Conservation (phyloP, 2,888 invertebrate genomes). For the Platycheirus rosarum region DNA sequence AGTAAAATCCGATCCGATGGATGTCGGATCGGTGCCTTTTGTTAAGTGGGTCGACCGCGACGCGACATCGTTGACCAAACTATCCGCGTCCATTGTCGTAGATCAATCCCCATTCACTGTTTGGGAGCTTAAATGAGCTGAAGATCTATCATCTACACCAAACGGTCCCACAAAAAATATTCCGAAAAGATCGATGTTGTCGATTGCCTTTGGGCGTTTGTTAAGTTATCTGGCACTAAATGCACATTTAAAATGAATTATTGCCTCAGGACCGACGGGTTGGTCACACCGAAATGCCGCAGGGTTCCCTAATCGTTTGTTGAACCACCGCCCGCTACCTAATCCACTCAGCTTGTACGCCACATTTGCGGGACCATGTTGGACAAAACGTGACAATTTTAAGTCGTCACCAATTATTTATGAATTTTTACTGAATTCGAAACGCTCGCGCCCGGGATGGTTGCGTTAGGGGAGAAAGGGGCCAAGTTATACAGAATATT, state of each 20-base stretch:
- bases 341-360: conserved; percentile 8
- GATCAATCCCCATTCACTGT: neutral
- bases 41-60: conserved; percentile 41
- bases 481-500: conserved; percentile 14
- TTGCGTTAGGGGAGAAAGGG: neutral
- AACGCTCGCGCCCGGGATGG: conserved; percentile 19
- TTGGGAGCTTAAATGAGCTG: neutral
- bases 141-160: conserved; percentile 7
- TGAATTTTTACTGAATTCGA: conserved; percentile 66
- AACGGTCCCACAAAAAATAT: conserved; percentile 30
- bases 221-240: conserved; percentile 69
- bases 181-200: conserved; percentile 53
- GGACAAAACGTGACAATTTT: conserved; percentile 71
- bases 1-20: conserved; percentile 18
- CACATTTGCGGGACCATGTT: conserved; percentile 43
- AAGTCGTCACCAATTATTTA: conserved; percentile 70
- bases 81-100: neutral
- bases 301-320: conserved; percentile 69
- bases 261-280: conserved; percentile 28
- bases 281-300: conserved; percentile 50
- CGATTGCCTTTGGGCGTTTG: conserved; percentile 40
- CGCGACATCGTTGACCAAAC: conserved; percentile 5
- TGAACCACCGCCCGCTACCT: conserved; percentile 55
- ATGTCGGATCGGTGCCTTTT: too few species aligned
- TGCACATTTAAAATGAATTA: conserved; percentile 71